These are phyloP conservation scores for Sinocyclocheilus grahami DNA, from an alignment of 2,113 vertebrate genomes.

Conservation along the genomic window DNA sequence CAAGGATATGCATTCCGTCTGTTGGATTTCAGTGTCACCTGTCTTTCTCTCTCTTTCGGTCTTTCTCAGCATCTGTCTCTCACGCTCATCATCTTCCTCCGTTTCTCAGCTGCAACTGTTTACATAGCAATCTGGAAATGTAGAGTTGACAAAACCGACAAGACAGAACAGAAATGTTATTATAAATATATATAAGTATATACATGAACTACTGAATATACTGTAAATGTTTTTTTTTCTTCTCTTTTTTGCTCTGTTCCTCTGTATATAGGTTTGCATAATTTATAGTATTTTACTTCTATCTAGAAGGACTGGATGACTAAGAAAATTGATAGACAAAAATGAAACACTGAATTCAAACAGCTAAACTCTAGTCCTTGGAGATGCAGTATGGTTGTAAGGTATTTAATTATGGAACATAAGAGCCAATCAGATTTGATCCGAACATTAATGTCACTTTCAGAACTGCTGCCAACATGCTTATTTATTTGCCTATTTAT, in stretches of 20 bases:
- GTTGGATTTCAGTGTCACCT: constrained; percentile 21
- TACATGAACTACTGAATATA: constrained; percentile 82
- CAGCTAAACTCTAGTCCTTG: constrained; percentile 49
- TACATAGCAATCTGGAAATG: constrained; percentile 83
- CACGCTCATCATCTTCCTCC: neutral
- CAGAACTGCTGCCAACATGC: constrained; percentile 50
- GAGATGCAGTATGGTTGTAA: constrained; percentile 25
- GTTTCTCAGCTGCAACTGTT: constrained; percentile 95
- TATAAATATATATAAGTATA: constrained; percentile 84
- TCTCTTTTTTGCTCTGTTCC: constrained; percentile 75
- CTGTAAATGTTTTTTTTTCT: constrained; percentile 74
- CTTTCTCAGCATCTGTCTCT: neutral
- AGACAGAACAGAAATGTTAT: constrained; percentile 94
- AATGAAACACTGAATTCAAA: constrained; percentile 55
- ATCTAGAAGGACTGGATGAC: constrained; percentile 86
- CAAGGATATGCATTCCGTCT: constrained; percentile 38
- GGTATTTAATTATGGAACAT: constrained; percentile 6
- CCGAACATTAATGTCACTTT: neutral
- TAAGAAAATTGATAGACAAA: constrained; percentile 73
- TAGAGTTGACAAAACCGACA: constrained; percentile 71
- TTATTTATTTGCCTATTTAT: constrained; percentile 62
- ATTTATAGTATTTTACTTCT: constrained; percentile 99
- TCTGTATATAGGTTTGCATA: constrained; percentile 99
- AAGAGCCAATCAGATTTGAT: constrained; percentile 21
- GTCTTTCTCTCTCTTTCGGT: neutral